Evolutionary conservation across 2,797 vertebrate genomes (phyloP), one percentile per base, ranked within the genome.

Genomic region (Petrocephalus schoutedeni): DNA sequence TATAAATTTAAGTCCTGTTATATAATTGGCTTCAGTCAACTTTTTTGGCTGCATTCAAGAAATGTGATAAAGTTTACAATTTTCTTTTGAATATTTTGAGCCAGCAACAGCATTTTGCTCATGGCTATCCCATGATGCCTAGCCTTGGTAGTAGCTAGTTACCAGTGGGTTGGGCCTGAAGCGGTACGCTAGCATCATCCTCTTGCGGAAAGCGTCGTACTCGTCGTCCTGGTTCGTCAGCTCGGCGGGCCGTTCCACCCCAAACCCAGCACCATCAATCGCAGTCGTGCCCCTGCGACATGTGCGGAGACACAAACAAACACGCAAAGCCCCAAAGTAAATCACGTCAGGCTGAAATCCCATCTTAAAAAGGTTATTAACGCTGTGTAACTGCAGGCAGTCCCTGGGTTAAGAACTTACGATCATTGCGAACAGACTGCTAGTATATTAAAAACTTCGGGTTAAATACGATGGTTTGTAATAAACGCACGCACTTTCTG

Each of bases 181-280:
- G 54, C 98, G 96, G 90, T 99, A 99, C 0, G 98, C 98, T 49
- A 99, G 94, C 98, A 99, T 99, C 98, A 99, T 99, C 86, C 98
- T 95, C 90, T 99, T 99, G 4, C 98, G 96, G 91, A 97, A 99
- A 0, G 98, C 98, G 53, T 99, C 98, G 0, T 98, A 99, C 91
- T 99, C 98, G 0, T 99, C 98, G 0, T 99, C 98, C 16, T 92
- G 95, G 93, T 96, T 98, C 36, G 90, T 89, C 0, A 99, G 96
- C 88, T 97, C 97, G 0, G 98, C 98, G 0, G 98, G 98, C 6
- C 98, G 96, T 12, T 99, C 98, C 0, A 99, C 95, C 58, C 98
- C 98, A 0, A 99, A 97, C 0, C 98, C 98, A 0, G 97, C 98
- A 0, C 98, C 98, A 0, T 99, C 97, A 80, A 97, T 91, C 0